Evolutionary conservation across 2,113 vertebrate species (phyloP).

Genomic region (Alaudala cheleensis): DNA sequence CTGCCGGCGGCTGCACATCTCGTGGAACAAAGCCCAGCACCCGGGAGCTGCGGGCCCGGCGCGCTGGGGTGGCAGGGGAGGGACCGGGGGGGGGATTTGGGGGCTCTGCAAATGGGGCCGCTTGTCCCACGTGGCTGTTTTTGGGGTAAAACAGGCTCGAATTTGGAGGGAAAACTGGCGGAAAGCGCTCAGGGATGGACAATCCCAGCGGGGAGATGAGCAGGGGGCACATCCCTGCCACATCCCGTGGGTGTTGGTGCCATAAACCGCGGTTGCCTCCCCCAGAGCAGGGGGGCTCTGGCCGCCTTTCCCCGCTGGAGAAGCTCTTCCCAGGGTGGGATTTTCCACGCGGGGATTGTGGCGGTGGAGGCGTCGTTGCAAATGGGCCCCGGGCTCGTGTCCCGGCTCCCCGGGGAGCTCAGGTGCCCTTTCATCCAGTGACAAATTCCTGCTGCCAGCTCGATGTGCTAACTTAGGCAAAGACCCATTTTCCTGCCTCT

Average conservation of each 20-base stretch:
- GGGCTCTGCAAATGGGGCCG: neutral
- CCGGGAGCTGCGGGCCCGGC: neutral
- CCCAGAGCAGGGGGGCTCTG: neutral
- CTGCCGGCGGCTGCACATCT: neutral
- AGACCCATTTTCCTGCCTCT: slow-evolving; percentile 31
- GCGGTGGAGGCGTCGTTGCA: neutral
- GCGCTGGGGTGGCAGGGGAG: neutral
- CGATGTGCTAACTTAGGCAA: slow-evolving; percentile 10
- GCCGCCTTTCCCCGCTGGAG: neutral
- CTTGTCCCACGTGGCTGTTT: accelerated
- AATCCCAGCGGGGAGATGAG: accelerated
- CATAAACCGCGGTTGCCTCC: accelerated
- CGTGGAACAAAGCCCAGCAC: neutral
- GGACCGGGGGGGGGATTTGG: neutral
- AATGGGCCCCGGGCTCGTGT: neutral
- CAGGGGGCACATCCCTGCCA: accelerated
- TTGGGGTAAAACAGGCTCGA: accelerated
- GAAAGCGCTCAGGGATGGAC: accelerated
- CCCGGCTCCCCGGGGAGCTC: slow-evolving; percentile 5
- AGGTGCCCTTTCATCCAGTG: slow-evolving; percentile 12
- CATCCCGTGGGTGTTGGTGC: accelerated
- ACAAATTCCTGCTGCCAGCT: slow-evolving; percentile 37
- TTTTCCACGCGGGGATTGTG: neutral
- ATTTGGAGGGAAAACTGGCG: accelerated
- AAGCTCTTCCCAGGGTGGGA: neutral